Base-by-base conservation (phyloP, 1,140 invertebrate species). In the Cyphomyrmex costatus region DNA sequence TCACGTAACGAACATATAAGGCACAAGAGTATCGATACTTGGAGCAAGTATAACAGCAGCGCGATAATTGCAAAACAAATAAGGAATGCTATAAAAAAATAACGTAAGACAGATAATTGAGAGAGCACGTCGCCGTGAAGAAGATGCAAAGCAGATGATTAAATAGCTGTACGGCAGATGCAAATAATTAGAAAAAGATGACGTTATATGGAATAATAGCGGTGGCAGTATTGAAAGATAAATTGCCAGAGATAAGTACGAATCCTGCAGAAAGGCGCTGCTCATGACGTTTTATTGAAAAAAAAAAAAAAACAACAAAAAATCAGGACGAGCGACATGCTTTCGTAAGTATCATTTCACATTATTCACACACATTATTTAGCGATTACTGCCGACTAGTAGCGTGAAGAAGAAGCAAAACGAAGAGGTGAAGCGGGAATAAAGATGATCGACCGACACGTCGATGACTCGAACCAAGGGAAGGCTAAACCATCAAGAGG, bases 401-500 rank as follows among this genome's bases (percentile, higher is more conserved):
- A 7, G 58, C 10, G n/a, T 24, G 24, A 2, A 49, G 10, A 65
- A 27, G 21, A 10, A 33, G 58, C n/a, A 49, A 51, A n/a, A 36
- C 30, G 16, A 42, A 42, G 30, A 76, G 65, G 3, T 24, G 80
- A 53, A n/a, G 14, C 19, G 33, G 3, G 6, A 63, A 27, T 21
- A 61, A 63, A 66, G 53, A 78, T 61, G 85, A 66, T 77, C 49
- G 60, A 86, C 51, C 76, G 56, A 49, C 33, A 36, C 36, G 63
- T 53, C 61, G 51, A 58, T 76, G 61, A 86, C 6, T 33, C 46
- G 14, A 77, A 78, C 27, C 27, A 74, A 66, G 86, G 63, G 30
- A 66, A 90, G 77, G 83, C 77, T 86, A 85, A 91, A 87, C 66
- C 51, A n/a, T 78, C 30, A 51, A 88, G 33, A 60, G 73, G 83